phyloP scores from a whole-genome alignment of 2,113 vertebrate species.

The Heteronetta atricapilla region DNA sequence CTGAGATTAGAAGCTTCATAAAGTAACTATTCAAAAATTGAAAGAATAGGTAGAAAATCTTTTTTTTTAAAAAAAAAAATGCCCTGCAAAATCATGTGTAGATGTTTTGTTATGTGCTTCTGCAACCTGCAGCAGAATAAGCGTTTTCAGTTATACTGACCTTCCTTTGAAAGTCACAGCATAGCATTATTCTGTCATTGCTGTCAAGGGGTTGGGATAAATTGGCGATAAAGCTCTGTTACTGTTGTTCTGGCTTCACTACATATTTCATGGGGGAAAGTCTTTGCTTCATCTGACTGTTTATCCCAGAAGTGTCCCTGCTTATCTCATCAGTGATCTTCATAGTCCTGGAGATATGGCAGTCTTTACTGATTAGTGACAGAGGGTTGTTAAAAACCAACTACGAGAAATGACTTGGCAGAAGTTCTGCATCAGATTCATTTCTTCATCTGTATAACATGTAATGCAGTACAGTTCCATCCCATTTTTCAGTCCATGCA shows the following conservation, averaged over 20 bases:
- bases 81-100: rapidly evolving
- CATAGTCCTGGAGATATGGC: background rate
- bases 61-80: background rate
- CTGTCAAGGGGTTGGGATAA: background rate
- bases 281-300: background rate
- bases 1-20: background rate
- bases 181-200: background rate
- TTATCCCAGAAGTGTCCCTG: background rate
- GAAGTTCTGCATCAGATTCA: background rate
- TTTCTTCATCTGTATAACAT: background rate
- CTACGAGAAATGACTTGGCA: background rate
- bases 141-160: background rate
- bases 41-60: background rate
- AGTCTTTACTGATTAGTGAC: background rate
- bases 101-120: background rate
- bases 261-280: background rate
- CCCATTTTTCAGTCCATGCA: background rate
- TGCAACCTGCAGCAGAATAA: background rate
- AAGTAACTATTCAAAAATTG: background rate
- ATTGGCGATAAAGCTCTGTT: background rate
- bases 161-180: background rate
- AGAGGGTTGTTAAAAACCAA: background rate
- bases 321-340: background rate
- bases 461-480: background rate
- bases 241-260: background rate